Evolutionary conservation across 2,888 invertebrate genomes (phyloP), one percentile per base, ranked within the genome.

Genomic region (Lycocerus yunnanus): DNA sequence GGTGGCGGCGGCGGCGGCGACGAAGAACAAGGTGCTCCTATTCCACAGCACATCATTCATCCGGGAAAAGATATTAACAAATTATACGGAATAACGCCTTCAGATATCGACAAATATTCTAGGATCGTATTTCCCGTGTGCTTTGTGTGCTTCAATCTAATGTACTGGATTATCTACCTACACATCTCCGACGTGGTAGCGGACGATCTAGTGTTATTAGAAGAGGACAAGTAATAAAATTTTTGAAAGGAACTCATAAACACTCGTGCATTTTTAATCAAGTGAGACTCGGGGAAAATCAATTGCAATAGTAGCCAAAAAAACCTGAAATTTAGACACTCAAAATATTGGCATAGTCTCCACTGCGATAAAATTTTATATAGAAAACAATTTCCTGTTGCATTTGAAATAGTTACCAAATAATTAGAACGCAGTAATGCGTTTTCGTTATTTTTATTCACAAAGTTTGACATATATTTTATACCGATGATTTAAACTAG

Each of bases 61-160:
- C 95, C 95, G 79, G 94, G 94, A 86, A 97, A 96, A 91, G 95
- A 96, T 88, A 95, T 96, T 88, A 96, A 95, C 91, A 96, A 96
- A 88, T 90, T 96, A 83, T 92, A 94, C 88, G 96, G 95, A 84
- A 95, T 97, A 88, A 97, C 97, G 84, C 97, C 97, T 75, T 97
- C 97, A 87, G 98, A 97, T 89, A 99, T 99, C 88, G 99, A 99
- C 92, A 98, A 98, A 90, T 98, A 98, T 88, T 98, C 98, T 78
- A 93, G 99, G 85, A 97, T 98, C 88, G 94, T 98, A 84, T 99
- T 99, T 88, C 99, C 99, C 71, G 96, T 98, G 84, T 96, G 98
- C 90, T 99, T 99, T 91, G 95, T 98, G 81, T 95, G 98, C 89
- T 99, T 99, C 92, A 99, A 99, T 89, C 92, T 97, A 83, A 97